Conservation (phyloP, 2,797 vertebrate species). For the Corythornis leucogaster region DNA sequence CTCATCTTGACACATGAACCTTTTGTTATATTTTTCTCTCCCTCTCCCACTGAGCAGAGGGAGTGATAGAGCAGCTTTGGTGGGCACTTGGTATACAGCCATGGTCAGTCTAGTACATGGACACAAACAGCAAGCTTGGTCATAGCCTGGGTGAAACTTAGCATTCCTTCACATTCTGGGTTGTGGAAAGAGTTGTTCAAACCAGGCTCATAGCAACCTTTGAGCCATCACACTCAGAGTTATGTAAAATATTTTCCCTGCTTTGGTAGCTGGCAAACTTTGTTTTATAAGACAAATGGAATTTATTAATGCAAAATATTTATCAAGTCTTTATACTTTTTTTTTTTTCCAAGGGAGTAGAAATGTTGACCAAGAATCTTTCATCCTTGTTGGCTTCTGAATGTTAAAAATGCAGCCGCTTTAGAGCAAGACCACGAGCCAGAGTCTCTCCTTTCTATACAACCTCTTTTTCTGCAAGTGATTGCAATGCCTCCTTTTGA, state of each 20-base stretch:
- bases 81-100: neutral
- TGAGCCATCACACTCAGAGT: conserved; percentile 52
- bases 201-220: conserved; percentile 66
- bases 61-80: neutral
- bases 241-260: conserved; percentile 80
- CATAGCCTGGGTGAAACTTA: conserved; percentile 7
- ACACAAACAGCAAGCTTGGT: neutral
- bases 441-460: neutral
- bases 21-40: neutral
- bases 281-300: conserved; percentile 78
- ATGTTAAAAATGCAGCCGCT: conserved; percentile 40
- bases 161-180: conserved; percentile 35
- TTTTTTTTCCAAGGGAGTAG: neutral
- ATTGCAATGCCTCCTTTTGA: neutral
- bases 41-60: neutral
- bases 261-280: conserved; percentile 77
- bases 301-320: conserved; percentile 82
- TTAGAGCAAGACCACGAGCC: conserved; percentile 36
- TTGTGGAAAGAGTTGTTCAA: conserved; percentile 68
- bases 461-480: neutral
- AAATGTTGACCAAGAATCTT: conserved; percentile 59
- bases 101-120: neutral
- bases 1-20: neutral
- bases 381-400: conserved; percentile 61
- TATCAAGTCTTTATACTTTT: conserved; percentile 61